Evolutionary conservation across 2,888 invertebrate species (phyloP), one percentile per base, ranked within the genome.

Genomic region (Volucella inanis): DNA sequence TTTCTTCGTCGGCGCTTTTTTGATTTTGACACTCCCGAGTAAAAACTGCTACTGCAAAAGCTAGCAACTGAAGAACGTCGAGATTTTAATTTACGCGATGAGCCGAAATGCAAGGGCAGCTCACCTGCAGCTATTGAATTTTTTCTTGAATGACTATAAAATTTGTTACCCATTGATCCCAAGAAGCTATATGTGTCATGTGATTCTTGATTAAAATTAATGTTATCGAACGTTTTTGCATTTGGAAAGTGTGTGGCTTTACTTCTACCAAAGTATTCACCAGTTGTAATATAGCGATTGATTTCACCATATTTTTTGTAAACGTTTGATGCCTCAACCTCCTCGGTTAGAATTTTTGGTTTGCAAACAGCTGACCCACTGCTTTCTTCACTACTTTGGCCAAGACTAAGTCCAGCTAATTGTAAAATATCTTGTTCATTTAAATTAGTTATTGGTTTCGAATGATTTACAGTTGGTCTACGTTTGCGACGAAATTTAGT

Each of bases 391-490:
- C 92, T 92, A 89, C 93, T 94, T 87, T 94, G 93, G 0, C 94
- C 94, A 49, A 94, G 90, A 39, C 93, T 94, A 11, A 94, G 91
- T 54, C 93, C 94, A 2, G 94, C 94, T 72, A 94, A 89, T 87
- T 93, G 91, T 54, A 94, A 88, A 87, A 94, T 94, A 88, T 94
- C 94, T 90, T 94, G 94, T 72, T 94, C 94, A 64, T 88, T 87
- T 8, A 88, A 38, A 50, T 87, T 87, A n/a, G 89, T 89, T 2
- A 94, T 93, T 87, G 94, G 93, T 89, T 93, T 94, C 8, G 89
- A 88, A 9, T 89, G 88, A 39, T 88, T 87, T 11, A 84, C 88
- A 8, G 75, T 67, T 2, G 89, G 88, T 9, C 90, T 89, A 3
- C 91, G 89, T 71, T 91, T 91, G 38, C 91, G 89, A 4, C 92